Percentiles rank a stretch among this genome's conserved stretches.
Conservation (phyloP, 2,797 vertebrate genomes). For the Myiotriccus ornatus region DNA sequence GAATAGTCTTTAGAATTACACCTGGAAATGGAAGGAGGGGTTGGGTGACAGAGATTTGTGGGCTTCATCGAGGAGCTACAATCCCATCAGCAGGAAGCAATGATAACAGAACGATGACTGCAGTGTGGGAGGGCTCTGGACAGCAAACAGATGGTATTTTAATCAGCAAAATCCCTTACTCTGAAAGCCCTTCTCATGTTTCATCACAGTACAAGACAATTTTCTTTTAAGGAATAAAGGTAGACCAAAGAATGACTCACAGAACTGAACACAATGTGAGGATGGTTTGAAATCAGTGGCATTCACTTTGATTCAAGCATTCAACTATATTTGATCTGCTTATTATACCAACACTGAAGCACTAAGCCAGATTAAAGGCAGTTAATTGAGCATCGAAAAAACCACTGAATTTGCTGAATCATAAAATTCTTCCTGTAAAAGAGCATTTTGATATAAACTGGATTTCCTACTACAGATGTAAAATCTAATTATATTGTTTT, state of each 20-base stretch:
- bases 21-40: background rate
- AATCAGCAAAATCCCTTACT: background rate
- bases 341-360: constrained; percentile 12
- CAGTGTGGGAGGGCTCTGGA: background rate
- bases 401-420: constrained; percentile 2
- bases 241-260: background rate
- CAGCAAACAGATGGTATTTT: background rate
- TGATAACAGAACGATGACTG: background rate
- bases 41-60: background rate
- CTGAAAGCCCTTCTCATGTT: background rate
- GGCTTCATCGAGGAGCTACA: background rate
- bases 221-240: background rate
- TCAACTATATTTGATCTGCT: constrained; percentile 24
- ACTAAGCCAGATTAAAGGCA: constrained; percentile 44
- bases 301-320: background rate
- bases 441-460: background rate
- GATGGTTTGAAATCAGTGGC: background rate
- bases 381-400: constrained; percentile 22
- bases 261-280: background rate
- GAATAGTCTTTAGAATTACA: background rate
- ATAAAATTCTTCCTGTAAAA: constrained; percentile 24
- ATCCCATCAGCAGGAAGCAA: background rate
- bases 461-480: constrained; percentile 17
- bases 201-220: background rate
- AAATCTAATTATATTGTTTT: background rate